Base-by-base conservation (phyloP, 2,797 vertebrate species). In the Lithobates sylvaticus region DNA sequence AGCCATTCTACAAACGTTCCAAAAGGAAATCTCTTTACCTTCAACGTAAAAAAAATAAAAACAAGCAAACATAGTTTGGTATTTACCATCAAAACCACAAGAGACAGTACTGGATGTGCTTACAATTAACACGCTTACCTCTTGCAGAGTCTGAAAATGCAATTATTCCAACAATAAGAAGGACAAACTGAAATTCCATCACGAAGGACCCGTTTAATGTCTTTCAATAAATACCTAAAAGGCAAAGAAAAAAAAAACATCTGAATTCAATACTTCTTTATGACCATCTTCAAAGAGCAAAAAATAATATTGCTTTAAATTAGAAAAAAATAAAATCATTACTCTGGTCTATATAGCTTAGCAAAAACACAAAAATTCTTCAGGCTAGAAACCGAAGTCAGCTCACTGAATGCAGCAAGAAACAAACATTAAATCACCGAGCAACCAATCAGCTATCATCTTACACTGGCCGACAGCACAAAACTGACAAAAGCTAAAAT, bases 161-260 rank as follows among this genome's bases (percentile, higher is more conserved):
- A 54, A 95, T 74, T 74, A 92, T 91, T 88, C 93, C 93, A 54
- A 90, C 90, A 0, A 94, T 39, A 73, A 95, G 88, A 32, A 94
- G 90, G 3, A 80, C 89, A 1, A 94, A 89, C 84, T 88, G 93
- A 88, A 93, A 89, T 90, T 91, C 93, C 94, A 95, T 95, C 87
- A 88, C 92, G 76, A 6, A 27, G 21, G 9, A 21, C 77, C 77
- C 32, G 34, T 21, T 70, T 36, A 39, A 54, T 39, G 42, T 36
- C 83, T 84, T 77, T 42, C 44, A 58, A 54, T 42, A 67, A 77
- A 82, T 70, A 81, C 78, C 85, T 81, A 47, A 67, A 78, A 84
- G 72, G 84, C 71, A 21, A 42, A 26, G 12, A 10, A 0, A 0
- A 0, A 1, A 0, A 32, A 32, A 32, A 23, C 16, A 39, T 27